phyloP scores from a whole-genome alignment of 1,140 invertebrate genomes.

The Ceratina australensis region DNA sequence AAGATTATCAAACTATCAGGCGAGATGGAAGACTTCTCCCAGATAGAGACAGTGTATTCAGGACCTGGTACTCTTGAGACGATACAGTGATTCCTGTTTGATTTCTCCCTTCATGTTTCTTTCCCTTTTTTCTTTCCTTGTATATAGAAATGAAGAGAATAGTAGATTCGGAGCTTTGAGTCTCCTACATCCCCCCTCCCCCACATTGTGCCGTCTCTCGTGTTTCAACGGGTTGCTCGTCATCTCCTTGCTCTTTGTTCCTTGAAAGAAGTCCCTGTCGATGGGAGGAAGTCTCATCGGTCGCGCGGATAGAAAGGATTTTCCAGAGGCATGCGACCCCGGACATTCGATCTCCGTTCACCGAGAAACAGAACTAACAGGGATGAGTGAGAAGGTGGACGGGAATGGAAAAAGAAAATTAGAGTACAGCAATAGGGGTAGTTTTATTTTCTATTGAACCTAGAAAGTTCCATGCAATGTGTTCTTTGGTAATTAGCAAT shows the following conservation, averaged over 20 bases:
- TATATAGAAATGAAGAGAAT: constrained; percentile 54
- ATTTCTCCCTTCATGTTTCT: too few species aligned
- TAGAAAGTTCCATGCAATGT: constrained; percentile 7
- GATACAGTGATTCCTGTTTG: too few species aligned
- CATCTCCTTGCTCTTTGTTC: constrained; percentile 58
- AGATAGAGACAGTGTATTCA: too few species aligned
- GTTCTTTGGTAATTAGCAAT: neutral
- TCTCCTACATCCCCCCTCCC: constrained; percentile 19
- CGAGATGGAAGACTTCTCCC: too few species aligned
- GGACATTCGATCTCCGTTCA: constrained; percentile 38
- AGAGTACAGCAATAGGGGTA: neutral
- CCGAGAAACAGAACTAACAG: neutral
- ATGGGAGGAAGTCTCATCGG: neutral
- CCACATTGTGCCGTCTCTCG: constrained; percentile 46
- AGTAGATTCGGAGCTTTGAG: constrained; percentile 56
- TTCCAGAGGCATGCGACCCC: constrained; percentile 24
- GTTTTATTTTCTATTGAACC: constrained; percentile 50
- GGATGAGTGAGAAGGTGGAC: neutral
- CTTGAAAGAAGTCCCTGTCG: constrained; percentile 34
- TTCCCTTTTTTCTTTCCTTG: neutral
- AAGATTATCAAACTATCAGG: too few species aligned
- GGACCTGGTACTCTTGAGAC: too few species aligned
- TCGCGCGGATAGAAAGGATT: constrained; percentile 6
- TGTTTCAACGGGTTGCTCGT: constrained; percentile 41
- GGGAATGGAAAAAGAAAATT: too few species aligned